Base-by-base conservation (phyloP, 2,113 vertebrate genomes). In the Dermatemys mawii region DNA sequence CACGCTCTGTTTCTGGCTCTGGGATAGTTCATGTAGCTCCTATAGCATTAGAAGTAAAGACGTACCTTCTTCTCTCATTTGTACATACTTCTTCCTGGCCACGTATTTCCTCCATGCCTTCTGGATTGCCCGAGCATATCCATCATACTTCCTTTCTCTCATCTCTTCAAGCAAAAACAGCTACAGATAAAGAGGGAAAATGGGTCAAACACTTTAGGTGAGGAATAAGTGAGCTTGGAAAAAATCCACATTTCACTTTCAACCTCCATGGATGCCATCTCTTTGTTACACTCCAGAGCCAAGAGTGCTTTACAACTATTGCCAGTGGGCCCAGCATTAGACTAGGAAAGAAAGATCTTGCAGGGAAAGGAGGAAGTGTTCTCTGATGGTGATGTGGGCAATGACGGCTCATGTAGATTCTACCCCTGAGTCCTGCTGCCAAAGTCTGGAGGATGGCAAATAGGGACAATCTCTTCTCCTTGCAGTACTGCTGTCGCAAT, bases 21-120 rank as follows among this genome's bases (percentile, higher is more conserved):
- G 82, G 78, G 82, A 26, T 29, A n/a, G 2, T 0, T 3, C 73
- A 60, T 57, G 17, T 38, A 48, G 44, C 46, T 22, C 11, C 6
- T 19, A n/a, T n/a, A 44, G 3, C 54, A 35, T 0, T 0, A 38
- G 29, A 57, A 35, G 11, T 48, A 19, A 27, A 78, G 13, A 93
- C 90, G 91, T 98, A 99, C 99, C 99, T 98, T 99, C 98, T 97
- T 99, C 99, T 97, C 99, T 99, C 99, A 99, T 99, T 95, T 99
- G 99, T 78, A 99, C 99, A 0, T 99, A 99, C 97, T 99, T 99
- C 98, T 99, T 99, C 84, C 99, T 98, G 93, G 99, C 99, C 2
- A 96, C 53, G 0, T 99, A 99, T 53, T 99, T 99, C 95, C 99
- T 98, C 99, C 99, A 99, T 16, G 99, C 98, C 84, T 98, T 99